These are phyloP conservation scores for Heteromurus nitidus DNA, from an alignment of 2,888 invertebrate species.

Conservation along the genomic window DNA sequence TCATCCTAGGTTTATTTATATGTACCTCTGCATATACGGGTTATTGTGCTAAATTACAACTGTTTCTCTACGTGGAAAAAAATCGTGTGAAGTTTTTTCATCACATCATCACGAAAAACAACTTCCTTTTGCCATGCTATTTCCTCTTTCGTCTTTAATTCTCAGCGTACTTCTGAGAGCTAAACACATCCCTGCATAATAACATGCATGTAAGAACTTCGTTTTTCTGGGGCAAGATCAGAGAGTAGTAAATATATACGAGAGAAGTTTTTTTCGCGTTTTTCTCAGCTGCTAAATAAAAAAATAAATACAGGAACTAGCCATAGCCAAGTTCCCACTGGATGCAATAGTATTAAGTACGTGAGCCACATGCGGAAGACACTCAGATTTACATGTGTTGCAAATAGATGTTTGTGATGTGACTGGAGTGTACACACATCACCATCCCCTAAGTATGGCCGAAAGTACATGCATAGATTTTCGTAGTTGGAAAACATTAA, in stretches of 20 bases:
- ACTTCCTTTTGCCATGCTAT: conserved; percentile 5
- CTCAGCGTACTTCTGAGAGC: neutral
- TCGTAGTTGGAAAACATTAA: conserved; percentile 26
- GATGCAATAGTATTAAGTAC: neutral
- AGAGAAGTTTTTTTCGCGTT: neutral
- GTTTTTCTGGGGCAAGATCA: conserved; percentile 15
- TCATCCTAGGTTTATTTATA: too few species aligned
- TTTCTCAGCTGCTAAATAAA: too few species aligned
- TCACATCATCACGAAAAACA: neutral
- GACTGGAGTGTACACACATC: neutral
- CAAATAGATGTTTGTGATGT: neutral
- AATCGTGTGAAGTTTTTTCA: conserved; percentile 6
- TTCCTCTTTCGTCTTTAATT: too few species aligned
- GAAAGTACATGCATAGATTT: neutral
- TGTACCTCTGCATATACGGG: too few species aligned
- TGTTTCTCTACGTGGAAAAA: too few species aligned
- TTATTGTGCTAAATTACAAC: too few species aligned
- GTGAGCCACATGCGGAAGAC: neutral
- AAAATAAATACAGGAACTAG: neutral
- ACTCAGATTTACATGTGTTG: neutral
- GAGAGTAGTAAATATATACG: neutral
- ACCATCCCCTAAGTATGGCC: neutral
- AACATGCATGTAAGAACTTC: conserved; percentile 3
- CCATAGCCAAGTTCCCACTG: neutral
- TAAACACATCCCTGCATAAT: neutral